Base-by-base conservation (phyloP, 2,113 vertebrate genomes). In the Erythrocercus mccallii region DNA sequence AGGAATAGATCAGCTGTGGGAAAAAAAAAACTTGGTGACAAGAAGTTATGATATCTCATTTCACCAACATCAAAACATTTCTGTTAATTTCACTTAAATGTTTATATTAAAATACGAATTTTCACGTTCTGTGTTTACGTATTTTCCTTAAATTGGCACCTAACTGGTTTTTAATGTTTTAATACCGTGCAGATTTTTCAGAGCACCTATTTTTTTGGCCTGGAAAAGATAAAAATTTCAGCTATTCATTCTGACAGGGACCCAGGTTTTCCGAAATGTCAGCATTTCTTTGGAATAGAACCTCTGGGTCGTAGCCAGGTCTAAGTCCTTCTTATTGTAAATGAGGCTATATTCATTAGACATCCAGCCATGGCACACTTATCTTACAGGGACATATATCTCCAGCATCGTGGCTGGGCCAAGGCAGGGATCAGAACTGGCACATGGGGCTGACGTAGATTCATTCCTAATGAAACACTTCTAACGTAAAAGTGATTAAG, bases 311-410 rank as follows among this genome's bases (percentile, higher is more conserved):
- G 1, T 11, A 90, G 95, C 93, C 93, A 96, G 88, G 69, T 51
- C 73, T 72, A 60, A 87, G 89, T 88, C 86, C 68, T 95, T 80
- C 88, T 92, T 64, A 71, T 95, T 90, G 71, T 65, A 90, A 96
- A 96, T 96, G 95, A 93, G 90, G 68, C 90, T 44, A 65, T 86
- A 93, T 78, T 92, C 95, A 90, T 96, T 95, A 96, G 90, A 81
- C 65, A 93, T 38, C 77, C 93, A 95, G 56, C 81, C 93, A 92
- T 64, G 88, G 86, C 86, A 91, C 77, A 92, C 90, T 96, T 92
- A 88, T 91, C 95, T 88, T 94, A 27, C 51, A 78, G 0, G 31
- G 56, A 71, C 86, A 92, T 93, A 78, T 92, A 95, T 95, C 88
- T 93, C 42, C 68, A 81, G 40, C 86, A 79, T 68, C 57, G 1